Evolutionary conservation across 2,113 vertebrate species (phyloP).

Genomic region (Natator depressus): DNA sequence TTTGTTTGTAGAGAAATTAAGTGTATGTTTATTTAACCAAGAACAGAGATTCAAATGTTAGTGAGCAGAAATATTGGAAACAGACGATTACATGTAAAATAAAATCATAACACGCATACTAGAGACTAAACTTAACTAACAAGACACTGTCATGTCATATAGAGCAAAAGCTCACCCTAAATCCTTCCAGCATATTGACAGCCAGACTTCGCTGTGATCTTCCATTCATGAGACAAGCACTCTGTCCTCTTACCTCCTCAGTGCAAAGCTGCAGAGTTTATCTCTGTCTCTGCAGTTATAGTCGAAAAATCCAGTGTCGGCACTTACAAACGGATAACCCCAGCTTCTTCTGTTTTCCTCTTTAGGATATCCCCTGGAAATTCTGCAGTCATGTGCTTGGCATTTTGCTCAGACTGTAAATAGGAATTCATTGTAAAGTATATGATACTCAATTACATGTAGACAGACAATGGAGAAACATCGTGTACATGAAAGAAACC

Average conservation of each 20-base stretch:
- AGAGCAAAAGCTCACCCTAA: not conserved
- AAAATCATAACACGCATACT: not conserved
- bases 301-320: not conserved
- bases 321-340: not conserved
- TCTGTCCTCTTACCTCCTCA: not conserved
- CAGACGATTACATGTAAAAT: not conserved
- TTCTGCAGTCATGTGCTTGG: too few relatives aligned
- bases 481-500: too few relatives aligned
- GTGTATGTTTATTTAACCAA: not conserved
- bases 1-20: not conserved
- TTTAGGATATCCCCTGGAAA: not conserved
- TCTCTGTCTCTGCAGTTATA: not conserved
- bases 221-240: not conserved
- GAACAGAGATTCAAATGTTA: not conserved
- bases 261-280: not conserved
- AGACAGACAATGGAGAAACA: too few relatives aligned
- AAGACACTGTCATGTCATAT: not conserved
- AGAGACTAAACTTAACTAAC: not conserved
- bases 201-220: not conserved
- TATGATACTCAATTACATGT: too few relatives aligned
- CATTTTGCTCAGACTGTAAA: not conserved
- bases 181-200: not conserved
- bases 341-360: not conserved
- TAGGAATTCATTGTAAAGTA: not conserved
- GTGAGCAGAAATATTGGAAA: not conserved